Base-by-base conservation (phyloP, 2,113 vertebrate species). In the Falcunculus frontatus region DNA sequence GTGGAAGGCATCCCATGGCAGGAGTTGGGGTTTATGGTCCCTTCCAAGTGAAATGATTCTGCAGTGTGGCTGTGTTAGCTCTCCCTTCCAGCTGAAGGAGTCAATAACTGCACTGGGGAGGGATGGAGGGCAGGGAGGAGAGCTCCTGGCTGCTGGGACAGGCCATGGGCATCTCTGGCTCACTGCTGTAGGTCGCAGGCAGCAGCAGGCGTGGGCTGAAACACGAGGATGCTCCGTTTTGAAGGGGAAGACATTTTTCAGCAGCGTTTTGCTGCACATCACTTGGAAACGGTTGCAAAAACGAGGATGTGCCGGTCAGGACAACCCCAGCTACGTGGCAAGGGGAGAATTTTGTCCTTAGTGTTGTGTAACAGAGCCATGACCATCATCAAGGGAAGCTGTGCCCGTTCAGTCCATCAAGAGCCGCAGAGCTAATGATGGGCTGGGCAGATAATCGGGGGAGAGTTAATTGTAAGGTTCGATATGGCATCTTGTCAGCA, bases 401-500 rank as follows among this genome's bases (percentile, higher is more conserved):
- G 64, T 83, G 95, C 90, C 87, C 25, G 56, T 94, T 8, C 97
- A 95, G 97, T 96, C 97, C 98, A 96, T 97, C 97, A 96, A 90
- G 97, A 96, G 82, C 73, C 14, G 79, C 96, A 81, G 76, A 84
- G 97, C 96, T 98, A 98, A 98, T 98, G 98, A 98, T 98, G 98
- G 98, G 98, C 97, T 97, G 98, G 98, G 98, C 98, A 98, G 98
- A 98, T 99, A 98, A 99, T 99, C 98, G 95, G 95, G 97, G 97
- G 98, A 97, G 97, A 98, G 98, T 99, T 99, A 99, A 99, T 99
- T 99, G 98, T 98, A 97, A 98, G 98, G 98, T 98, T 98, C 97
- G 98, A 98, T 98, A 98, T 97, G 98, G 98, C 98, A 97, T 99
- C 98, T 98, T 99, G 99, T 99, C 99, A 99, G 98, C 98, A 98